Evolutionary conservation across 2,113 vertebrate genomes (phyloP), one percentile per base, ranked within the genome.

Genomic region (Neofelis nebulosa): DNA sequence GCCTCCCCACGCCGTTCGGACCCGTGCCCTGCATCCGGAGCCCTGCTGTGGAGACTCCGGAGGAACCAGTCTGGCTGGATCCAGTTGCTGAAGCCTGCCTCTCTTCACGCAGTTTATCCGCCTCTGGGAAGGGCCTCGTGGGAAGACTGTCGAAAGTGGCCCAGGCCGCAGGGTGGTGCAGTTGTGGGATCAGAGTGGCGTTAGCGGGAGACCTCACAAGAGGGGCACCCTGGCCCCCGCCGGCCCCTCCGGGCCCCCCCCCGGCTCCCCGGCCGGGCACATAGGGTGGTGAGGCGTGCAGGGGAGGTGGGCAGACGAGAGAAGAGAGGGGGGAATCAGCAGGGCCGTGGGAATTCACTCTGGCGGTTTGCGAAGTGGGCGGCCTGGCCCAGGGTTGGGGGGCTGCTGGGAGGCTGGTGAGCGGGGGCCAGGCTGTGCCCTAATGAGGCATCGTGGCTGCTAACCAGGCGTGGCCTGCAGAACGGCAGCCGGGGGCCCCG

Each of bases 101-200:
- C 97, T 97, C 95, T 92, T 96, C 91, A 38, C 68, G 45, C 25
- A 31, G 89, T 78, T 95, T 97, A 97, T 27, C 94, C 61, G 90
- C 95, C 96, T 97, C 76, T 85, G 95, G 89, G 91, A 95, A 13
- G 4, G 19, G 38, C 84, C 97, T 92, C 45, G 27, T 11, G 57
- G 97, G 97, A 95, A 94, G 97, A 88, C 97, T 79, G 96, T 97
- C 95, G 90, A 87, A 85, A 89, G 96, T 92, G 96, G 97, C 97
- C 91, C 52, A 82, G 27, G 2, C 68, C 63, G 5, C 38, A 23
- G 98, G 97, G 95, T 84, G 73, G 61, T 95, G 95, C 71, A 91
- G 89, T 68, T 85, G 94, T 74, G 74, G 93, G 97, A 97, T 97
- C 97, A 97, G 96, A 38, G 80, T 68, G 52, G 97, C 96, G 29